Conservation (phyloP, 1,140 invertebrate species). For the Drosophila orena region DNA sequence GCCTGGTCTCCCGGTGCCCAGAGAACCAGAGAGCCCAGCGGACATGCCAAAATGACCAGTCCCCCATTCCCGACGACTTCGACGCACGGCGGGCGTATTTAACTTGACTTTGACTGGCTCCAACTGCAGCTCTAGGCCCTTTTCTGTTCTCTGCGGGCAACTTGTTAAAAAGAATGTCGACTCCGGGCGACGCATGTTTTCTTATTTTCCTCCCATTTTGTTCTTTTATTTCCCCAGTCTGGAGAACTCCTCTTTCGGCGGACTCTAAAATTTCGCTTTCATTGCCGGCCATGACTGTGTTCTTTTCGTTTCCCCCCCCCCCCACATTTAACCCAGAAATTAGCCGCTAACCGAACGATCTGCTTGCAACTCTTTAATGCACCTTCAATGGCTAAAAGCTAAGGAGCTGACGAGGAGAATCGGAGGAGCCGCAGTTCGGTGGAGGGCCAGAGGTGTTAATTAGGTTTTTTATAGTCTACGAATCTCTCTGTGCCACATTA, state of each 20-base stretch:
- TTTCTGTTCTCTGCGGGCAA: slow-evolving; percentile 64
- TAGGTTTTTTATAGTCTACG: slow-evolving; percentile 66
- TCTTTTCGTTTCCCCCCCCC: slow-evolving; percentile 48
- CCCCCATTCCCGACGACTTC: slow-evolving; percentile 10
- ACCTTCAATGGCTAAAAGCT: slow-evolving; percentile 42
- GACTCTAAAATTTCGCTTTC: slow-evolving; percentile 70
- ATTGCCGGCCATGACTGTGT: slow-evolving; percentile 68
- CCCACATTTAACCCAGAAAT: slow-evolving; percentile 80
- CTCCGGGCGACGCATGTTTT: slow-evolving; percentile 74
- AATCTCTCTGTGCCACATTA: slow-evolving; percentile 42
- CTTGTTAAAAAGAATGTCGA: slow-evolving; percentile 82
- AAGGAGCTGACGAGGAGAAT: not conserved
- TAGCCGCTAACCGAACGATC: slow-evolving; percentile 43
- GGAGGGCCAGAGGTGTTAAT: slow-evolving; percentile 65
- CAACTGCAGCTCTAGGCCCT: slow-evolving; percentile 43
- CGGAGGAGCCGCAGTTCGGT: not conserved
- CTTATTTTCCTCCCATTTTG: slow-evolving; percentile 8
- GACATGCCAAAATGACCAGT: slow-evolving; percentile 41
- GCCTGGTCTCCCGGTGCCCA: slow-evolving; percentile 9
- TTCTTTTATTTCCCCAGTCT: slow-evolving; percentile 9
- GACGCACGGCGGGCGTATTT: slow-evolving; percentile 78
- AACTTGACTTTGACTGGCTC: slow-evolving; percentile 67
- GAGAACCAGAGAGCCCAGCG: slow-evolving; percentile 15
- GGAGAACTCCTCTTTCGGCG: slow-evolving; percentile 8
- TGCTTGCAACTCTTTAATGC: slow-evolving; percentile 56